Evolutionary conservation across 1,140 invertebrate genomes (phyloP), one percentile per base, ranked within the genome.

Genomic region (Neodiprion lecontei): DNA sequence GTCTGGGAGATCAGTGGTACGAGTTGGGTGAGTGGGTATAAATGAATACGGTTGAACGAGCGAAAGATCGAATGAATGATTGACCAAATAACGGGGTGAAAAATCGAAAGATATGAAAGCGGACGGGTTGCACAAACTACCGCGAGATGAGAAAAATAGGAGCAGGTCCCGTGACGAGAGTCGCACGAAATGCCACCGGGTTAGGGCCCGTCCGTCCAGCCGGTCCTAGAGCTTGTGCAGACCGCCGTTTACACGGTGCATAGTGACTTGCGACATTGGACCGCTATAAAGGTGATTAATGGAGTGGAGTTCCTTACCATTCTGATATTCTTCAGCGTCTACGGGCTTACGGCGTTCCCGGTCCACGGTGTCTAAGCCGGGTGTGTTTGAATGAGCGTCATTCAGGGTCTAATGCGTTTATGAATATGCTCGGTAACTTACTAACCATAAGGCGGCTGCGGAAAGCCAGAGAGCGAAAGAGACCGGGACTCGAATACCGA

Each of bases 221-320:
- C 5, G 61, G 17, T 65, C 17, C 10, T 7, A 69, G 67, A 11
- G 67, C 11, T 47, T 21, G 67, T 69, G 67, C 67, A 21, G 21
- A 47, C 40, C 21, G 17, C 21, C 67, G 40, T 69, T 69, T 69
- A 69, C 67, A 69, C 67, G 67, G 67, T 69, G 67, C 67, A 69
- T 47, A 69, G 67, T 69, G 67, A 69, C 67, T 69, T 69, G 67
- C 67, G 67, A 69, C 67, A 69, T 69, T 69, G 14, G 67, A 21
- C 67, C 67, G 67, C 67, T 69, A 47, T 69, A 69, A 69, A 47
- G 11, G 14, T 69, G 67, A 69, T 69, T 69, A 69, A 69, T 69
- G 67, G 67, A 69, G 11, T 69, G 11, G 17, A 69, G 67, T 69
- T 47, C 3, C 67, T 61, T 69, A 69, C 67, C 67, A 69, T 69